A percentile compares a stretch with the other conserved stretches of the same genome.
These are phyloP conservation scores for Smithornis capensis DNA, from an alignment of 2,113 vertebrate genomes.

Conservation along the genomic window DNA sequence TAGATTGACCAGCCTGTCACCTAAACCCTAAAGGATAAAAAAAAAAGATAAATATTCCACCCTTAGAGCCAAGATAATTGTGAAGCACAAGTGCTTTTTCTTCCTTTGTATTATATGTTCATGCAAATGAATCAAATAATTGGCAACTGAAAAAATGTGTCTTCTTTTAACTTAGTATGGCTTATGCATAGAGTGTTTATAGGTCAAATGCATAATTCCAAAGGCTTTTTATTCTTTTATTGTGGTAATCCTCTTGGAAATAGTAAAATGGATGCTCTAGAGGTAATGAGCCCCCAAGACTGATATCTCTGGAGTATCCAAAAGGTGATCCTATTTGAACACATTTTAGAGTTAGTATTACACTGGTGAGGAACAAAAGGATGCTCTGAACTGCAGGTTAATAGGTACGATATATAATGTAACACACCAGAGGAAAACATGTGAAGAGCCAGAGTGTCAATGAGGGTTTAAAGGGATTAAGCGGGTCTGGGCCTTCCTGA, in stretches of 20 bases:
- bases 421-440: not conserved
- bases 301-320: not conserved
- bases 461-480: not conserved
- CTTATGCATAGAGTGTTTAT: not conserved
- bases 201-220: not conserved
- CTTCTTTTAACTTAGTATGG: not conserved
- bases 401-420: not conserved
- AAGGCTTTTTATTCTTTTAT: not conserved
- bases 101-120: not conserved
- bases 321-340: not conserved
- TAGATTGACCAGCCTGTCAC: not conserved
- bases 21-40: not conserved
- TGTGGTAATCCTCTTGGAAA: not conserved
- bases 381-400: not conserved
- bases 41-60: not conserved
- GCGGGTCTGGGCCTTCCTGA: not conserved
- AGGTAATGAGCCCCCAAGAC: not conserved
- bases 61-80: not conserved
- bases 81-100: not conserved
- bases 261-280: not conserved
- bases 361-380: not conserved
- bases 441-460: not conserved
- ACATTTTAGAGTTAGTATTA: not conserved
- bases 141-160: not conserved
- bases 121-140: not conserved